phyloP scores from a whole-genome alignment of 2,797 vertebrate species.

The Furcifer pardalis region DNA sequence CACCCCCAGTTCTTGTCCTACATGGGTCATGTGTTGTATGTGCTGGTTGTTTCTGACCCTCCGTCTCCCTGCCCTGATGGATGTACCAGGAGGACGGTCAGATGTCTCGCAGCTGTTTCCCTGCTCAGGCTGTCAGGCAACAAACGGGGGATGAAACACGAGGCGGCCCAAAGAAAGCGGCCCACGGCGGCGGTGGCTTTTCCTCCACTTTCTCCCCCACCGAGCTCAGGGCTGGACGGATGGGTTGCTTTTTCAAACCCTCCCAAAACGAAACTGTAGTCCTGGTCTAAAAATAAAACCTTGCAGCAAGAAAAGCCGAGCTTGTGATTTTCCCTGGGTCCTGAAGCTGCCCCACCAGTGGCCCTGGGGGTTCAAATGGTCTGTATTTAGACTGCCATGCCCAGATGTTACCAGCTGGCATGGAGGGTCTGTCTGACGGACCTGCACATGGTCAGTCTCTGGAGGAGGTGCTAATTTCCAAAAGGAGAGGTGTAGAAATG shows the following conservation, averaged over 20 bases:
- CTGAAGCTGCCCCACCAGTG: neutral
- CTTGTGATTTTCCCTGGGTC: neutral
- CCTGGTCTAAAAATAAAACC: constrained; percentile 27
- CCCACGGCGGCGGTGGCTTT: neutral
- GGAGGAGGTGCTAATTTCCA: no score
- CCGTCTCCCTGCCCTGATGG: no score
- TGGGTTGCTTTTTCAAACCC: neutral
- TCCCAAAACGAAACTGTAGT: constrained; percentile 7
- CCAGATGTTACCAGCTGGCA: no score
- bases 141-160: no score
- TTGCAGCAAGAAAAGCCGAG: neutral
- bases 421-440: no score
- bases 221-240: neutral
- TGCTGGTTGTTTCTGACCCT: neutral
- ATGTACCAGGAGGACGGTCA: neutral
- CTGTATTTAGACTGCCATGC: no score
- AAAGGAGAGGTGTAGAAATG: no score
- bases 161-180: neutral
- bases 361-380: no score
- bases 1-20: neutral
- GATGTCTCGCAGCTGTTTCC: neutral
- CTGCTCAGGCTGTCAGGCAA: neutral
- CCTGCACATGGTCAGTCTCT: no score
- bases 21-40: neutral
- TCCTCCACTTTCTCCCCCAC: neutral